Conservation (phyloP, 2,797 vertebrate species). For the Hozukius guyotensis region DNA sequence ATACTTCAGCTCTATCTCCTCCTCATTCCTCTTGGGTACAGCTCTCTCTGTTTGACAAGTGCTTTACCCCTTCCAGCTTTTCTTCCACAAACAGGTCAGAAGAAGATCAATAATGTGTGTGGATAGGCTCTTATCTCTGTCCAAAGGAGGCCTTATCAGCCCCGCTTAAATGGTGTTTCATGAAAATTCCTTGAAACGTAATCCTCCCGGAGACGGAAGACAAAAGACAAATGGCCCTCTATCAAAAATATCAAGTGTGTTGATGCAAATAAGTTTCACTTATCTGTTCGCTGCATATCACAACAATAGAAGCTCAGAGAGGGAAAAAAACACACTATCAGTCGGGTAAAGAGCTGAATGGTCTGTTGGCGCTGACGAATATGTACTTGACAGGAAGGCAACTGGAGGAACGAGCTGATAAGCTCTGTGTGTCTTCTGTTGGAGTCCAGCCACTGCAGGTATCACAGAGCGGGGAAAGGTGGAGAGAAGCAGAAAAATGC, state of each 20-base stretch:
- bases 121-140: constrained; percentile 76
- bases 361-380: constrained; percentile 36
- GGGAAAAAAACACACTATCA: constrained; percentile 11
- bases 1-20: constrained; percentile 24
- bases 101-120: constrained; percentile 77
- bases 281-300: constrained; percentile 60
- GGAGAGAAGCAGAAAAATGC: neutral
- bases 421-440: constrained; percentile 28
- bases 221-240: constrained; percentile 63
- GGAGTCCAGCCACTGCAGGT: constrained; percentile 5
- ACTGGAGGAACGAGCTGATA: constrained; percentile 46
- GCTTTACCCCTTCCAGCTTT: constrained; percentile 70
- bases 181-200: constrained; percentile 75
- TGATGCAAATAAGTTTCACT: constrained; percentile 68
- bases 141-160: constrained; percentile 72
- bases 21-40: constrained; percentile 38
- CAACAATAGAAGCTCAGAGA: constrained; percentile 36
- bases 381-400: constrained; percentile 24
- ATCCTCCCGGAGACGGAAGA: constrained; percentile 68
- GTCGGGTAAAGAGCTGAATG: constrained; percentile 16
- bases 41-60: constrained; percentile 65
- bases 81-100: constrained; percentile 74
- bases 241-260: constrained; percentile 70
- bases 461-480: neutral
- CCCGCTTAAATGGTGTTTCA: constrained; percentile 75